These are phyloP conservation scores for Cheilosia scutellata DNA, from an alignment of 2,888 invertebrate species.

Conservation along the genomic window DNA sequence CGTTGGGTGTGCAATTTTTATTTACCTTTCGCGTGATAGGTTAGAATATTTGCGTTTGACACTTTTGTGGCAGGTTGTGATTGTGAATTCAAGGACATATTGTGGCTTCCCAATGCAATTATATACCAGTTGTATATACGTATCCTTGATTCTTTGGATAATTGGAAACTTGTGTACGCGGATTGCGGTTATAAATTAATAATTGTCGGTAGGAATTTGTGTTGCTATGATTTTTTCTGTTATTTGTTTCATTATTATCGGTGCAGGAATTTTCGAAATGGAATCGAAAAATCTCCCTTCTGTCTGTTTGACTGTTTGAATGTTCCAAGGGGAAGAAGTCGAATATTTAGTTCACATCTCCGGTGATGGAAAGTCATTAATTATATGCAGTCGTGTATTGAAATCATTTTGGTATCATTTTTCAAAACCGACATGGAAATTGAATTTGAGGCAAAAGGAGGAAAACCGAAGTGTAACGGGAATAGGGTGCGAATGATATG, in stretches of 20 bases:
- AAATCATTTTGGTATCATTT: slow-evolving; percentile 76
- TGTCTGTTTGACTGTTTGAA: not conserved
- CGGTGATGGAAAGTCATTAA: slow-evolving; percentile 69
- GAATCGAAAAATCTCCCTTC: slow-evolving; percentile 12
- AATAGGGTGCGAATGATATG: slow-evolving; percentile 73
- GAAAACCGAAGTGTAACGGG: slow-evolving; percentile 59
- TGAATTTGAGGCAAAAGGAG: slow-evolving; percentile 55
- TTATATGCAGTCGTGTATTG: slow-evolving; percentile 75
- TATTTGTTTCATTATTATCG: slow-evolving; percentile 4
- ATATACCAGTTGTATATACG: not conserved
- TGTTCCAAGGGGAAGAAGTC: slow-evolving; percentile 9
- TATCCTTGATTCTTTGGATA: slow-evolving; percentile 31
- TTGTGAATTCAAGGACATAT: slow-evolving; percentile 48
- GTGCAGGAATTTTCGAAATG: slow-evolving; percentile 9
- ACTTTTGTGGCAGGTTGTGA: slow-evolving; percentile 22
- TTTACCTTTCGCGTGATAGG: slow-evolving; percentile 46
- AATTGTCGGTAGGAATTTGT: slow-evolving; percentile 18
- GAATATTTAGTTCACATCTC: slow-evolving; percentile 58
- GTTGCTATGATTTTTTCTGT: not conserved
- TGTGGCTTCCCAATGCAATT: slow-evolving; percentile 51
- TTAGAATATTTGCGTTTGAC: slow-evolving; percentile 39
- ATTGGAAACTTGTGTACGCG: slow-evolving; percentile 15
- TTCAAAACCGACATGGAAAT: slow-evolving; percentile 75
- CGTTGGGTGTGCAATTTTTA: slow-evolving; percentile 32
- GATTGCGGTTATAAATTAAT: slow-evolving; percentile 50